These are phyloP conservation scores for Otolemur crassicaudatus DNA, from an alignment of 2,797 vertebrate genomes.

Conservation along the genomic window DNA sequence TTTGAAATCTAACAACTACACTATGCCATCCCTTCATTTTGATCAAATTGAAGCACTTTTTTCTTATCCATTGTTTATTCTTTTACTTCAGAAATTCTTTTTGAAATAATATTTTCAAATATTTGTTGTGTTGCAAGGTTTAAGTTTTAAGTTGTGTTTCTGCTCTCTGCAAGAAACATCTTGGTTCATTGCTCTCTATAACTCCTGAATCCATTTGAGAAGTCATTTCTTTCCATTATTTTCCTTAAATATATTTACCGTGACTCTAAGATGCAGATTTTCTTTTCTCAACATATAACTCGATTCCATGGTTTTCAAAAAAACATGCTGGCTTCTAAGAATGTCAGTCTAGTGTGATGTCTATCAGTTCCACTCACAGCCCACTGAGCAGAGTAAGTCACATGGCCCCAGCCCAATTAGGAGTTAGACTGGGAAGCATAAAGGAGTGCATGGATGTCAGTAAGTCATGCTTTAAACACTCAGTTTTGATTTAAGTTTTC, in stretches of 20 bases:
- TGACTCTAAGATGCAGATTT: background rate
- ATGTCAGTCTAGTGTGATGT: background rate
- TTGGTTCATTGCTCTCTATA: background rate
- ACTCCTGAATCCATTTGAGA: background rate
- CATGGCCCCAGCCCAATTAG: background rate
- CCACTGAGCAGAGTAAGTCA: background rate
- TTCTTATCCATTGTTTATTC: background rate
- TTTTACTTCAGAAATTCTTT: background rate
- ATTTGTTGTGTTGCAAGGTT: background rate
- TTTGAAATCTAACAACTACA: background rate
- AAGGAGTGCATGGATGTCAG: background rate
- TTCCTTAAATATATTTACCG: background rate
- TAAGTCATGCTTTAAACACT: background rate
- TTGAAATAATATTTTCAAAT: background rate
- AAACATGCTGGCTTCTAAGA: background rate
- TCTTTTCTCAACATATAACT: background rate
- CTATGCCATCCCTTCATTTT: background rate
- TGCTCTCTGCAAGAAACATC: background rate
- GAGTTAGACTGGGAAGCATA: background rate
- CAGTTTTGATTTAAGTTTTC: background rate
- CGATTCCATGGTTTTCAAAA: background rate
- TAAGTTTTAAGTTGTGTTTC: background rate
- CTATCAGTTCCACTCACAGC: background rate
- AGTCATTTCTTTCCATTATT: background rate
- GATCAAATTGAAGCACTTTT: background rate